Percentiles rank a stretch among this genome's conserved stretches.
These are phyloP conservation scores for Meiosimyza platycephala DNA, from an alignment of 2,888 invertebrate species.

Conservation along the genomic window DNA sequence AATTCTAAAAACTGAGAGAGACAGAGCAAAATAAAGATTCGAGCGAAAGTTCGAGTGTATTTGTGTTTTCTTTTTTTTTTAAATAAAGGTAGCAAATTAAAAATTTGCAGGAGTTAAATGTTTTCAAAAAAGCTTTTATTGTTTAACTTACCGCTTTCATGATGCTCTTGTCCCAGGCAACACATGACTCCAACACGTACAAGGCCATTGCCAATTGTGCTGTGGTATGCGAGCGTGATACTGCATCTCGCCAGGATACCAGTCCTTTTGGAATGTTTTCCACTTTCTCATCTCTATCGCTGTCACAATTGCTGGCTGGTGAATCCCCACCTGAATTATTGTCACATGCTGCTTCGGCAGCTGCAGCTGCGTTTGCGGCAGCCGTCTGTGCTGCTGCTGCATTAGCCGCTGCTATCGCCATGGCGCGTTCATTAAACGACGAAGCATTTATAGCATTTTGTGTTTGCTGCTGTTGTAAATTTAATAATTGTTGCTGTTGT, in stretches of 20 bases:
- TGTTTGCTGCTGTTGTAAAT: slow-evolving; percentile 56
- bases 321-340: slow-evolving; percentile 57
- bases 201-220: slow-evolving; percentile 92
- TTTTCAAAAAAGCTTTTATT: neutral
- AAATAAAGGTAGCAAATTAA: neutral
- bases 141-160: slow-evolving; percentile 95
- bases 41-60: slow-evolving; percentile 19
- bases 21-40: slow-evolving; percentile 13
- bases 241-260: slow-evolving; percentile 90
- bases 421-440: slow-evolving; percentile 58
- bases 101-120: no score
- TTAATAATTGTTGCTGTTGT: slow-evolving; percentile 59
- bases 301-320: slow-evolving; percentile 65
- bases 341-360: slow-evolving; percentile 42
- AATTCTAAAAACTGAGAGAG: neutral
- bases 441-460: slow-evolving; percentile 55
- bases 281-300: slow-evolving; percentile 63
- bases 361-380: slow-evolving; percentile 16
- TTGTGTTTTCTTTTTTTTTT: slow-evolving; percentile 21
- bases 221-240: slow-evolving; percentile 84
- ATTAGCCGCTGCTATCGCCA: slow-evolving; percentile 60
- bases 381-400: slow-evolving; percentile 47
- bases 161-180: slow-evolving; percentile 99
- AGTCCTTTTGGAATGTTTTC: slow-evolving; percentile 72
- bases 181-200: slow-evolving; percentile 88